Conservation (phyloP, 2,113 vertebrate genomes). For the Tautogolabrus adspersus region DNA sequence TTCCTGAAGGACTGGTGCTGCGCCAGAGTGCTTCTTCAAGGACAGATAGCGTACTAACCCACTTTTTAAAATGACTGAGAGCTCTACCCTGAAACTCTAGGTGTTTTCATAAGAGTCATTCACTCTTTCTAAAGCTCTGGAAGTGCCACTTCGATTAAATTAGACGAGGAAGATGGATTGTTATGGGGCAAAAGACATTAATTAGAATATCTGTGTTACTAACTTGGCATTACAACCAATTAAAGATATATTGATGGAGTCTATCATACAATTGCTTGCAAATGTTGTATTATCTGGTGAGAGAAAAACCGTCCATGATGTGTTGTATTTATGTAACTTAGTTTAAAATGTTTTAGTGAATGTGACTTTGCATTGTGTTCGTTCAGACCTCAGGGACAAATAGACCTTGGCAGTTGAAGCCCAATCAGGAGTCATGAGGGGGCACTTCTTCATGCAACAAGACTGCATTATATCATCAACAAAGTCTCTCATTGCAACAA, state of each 20-base stretch:
- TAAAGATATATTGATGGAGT: too few relatives aligned
- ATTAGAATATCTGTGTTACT: neutral
- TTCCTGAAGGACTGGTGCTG: constrained; percentile 71
- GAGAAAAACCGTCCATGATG: neutral
- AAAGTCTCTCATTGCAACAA: too few relatives aligned
- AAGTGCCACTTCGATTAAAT: neutral
- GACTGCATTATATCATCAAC: too few relatives aligned
- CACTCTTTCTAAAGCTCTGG: constrained; percentile 39
- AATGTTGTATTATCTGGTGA: neutral
- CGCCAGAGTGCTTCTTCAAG: constrained; percentile 72
- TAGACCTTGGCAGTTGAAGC: too few relatives aligned
- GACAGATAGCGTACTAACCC: constrained; percentile 73
- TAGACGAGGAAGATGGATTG: neutral
- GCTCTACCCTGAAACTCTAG: constrained; percentile 46
- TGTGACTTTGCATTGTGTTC: too few relatives aligned
- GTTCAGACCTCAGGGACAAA: too few relatives aligned
- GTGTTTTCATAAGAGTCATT: constrained; percentile 55
- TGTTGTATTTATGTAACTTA: too few relatives aligned
- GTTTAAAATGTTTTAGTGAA: too few relatives aligned
- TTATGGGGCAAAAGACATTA: neutral
- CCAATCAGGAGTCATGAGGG: too few relatives aligned
- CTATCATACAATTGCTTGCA: too few relatives aligned
- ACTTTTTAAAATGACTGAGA: constrained; percentile 62
- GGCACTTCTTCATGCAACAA: too few relatives aligned
- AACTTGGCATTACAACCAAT: neutral